These are phyloP conservation scores for Callipepla squamata DNA, from an alignment of 2,113 vertebrate genomes.

Conservation along the genomic window DNA sequence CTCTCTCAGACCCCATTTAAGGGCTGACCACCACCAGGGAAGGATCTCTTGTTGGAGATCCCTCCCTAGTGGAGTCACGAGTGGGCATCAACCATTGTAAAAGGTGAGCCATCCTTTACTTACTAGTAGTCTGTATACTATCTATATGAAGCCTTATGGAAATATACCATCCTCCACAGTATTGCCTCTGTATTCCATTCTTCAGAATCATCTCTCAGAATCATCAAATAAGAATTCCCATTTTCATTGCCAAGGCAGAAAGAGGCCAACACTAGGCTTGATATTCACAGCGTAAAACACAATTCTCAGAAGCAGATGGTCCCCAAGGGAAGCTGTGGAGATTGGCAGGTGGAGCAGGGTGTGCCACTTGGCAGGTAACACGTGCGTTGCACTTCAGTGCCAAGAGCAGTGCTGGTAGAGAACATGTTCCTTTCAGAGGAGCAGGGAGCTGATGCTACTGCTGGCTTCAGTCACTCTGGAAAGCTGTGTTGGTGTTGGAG, in stretches of 20 bases:
- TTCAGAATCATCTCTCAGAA: background rate
- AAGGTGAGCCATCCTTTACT: no score
- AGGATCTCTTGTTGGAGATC: no score
- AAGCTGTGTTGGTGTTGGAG: background rate
- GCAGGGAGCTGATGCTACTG: background rate
- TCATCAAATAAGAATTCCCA: background rate
- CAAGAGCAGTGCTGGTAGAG: background rate
- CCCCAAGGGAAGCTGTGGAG: background rate
- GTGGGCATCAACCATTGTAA: no score
- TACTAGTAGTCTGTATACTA: no score
- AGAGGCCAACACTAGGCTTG: background rate
- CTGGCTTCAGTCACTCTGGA: background rate
- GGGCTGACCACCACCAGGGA: no score
- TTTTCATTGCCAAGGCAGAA: background rate
- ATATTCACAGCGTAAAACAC: background rate
- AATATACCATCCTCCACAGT: no score
- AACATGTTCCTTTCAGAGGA: accelerated
- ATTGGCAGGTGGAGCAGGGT: background rate
- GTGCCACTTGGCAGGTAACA: accelerated
- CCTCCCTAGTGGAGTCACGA: no score
- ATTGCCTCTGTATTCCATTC: no score
- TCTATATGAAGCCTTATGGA: no score
- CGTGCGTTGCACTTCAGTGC: accelerated
- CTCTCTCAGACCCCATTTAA: no score
- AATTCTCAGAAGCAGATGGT: background rate